These are phyloP conservation scores for Rhamnusium bicolor DNA, from an alignment of 2,888 invertebrate species.

Conservation along the genomic window DNA sequence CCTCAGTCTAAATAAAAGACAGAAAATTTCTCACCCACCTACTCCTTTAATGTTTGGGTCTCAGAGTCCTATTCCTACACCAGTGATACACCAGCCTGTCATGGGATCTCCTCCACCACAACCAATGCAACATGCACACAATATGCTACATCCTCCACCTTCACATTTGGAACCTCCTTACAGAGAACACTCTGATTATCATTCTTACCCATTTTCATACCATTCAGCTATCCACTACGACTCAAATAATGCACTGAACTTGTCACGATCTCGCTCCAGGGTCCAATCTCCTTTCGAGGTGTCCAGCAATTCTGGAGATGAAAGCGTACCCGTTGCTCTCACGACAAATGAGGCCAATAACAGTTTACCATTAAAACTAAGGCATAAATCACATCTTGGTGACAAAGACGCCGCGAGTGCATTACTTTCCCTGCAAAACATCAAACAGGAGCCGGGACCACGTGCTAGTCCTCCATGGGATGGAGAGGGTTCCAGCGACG, in stretches of 20 bases:
- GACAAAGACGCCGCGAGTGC: slow-evolving; percentile 91
- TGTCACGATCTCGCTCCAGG: slow-evolving; percentile 76
- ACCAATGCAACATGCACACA: slow-evolving; percentile 72
- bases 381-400: slow-evolving; percentile 92
- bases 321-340: slow-evolving; percentile 70
- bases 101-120: slow-evolving; percentile 72
- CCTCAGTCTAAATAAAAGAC: slow-evolving; percentile 86
- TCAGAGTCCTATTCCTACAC: slow-evolving; percentile 75
- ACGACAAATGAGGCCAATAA: slow-evolving; percentile 78
- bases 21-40: slow-evolving; percentile 72
- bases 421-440: slow-evolving; percentile 86
- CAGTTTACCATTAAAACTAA: slow-evolving; percentile 89
- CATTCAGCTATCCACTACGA: slow-evolving; percentile 73
- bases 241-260: slow-evolving; percentile 81
- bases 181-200: slow-evolving; percentile 66
- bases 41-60: slow-evolving; percentile 74
- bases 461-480: slow-evolving; percentile 89
- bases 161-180: slow-evolving; percentile 69
- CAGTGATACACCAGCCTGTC: slow-evolving; percentile 76
- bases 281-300: slow-evolving; percentile 85
- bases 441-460: slow-evolving; percentile 88
- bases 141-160: slow-evolving; percentile 64
- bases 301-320: slow-evolving; percentile 81
- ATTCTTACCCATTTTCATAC: slow-evolving; percentile 63
- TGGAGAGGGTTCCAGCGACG: slow-evolving; percentile 92